Evolutionary conservation across 2,113 vertebrate species (phyloP), one percentile per base, ranked within the genome.

Genomic region (Tetrao urogallus): DNA sequence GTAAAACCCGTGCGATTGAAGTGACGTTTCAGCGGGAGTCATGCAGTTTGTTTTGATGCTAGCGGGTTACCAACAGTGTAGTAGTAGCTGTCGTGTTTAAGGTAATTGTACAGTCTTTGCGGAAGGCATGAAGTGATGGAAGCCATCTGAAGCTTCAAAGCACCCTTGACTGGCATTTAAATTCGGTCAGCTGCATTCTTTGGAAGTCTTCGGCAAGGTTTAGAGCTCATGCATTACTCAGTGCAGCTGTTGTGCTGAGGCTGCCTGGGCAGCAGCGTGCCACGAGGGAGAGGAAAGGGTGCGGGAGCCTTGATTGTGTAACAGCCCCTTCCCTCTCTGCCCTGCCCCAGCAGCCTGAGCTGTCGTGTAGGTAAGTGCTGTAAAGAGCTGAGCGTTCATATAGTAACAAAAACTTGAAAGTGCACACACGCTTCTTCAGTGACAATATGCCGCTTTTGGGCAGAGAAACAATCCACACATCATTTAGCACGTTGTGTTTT

Each of bases 231-330:
- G 54, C 3, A 1, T 19, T 40, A 30, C n/a, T n/a, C n/a, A 2
- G 30, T 17, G 40, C 54, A 40, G 19, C 48, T 40, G 32, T 69
- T 81, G 6, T 7, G 48, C 73, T 34, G 36, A 6, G 42, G 57
- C 82, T 56, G 70, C 38, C 13, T 0, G 1, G 1, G 50, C 18
- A 63, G 73, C 42, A 75, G 45, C 0, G 0, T 7, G 30, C 45
- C 24, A 24, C 20, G 4, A 11, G 34, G 28, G 85, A 32, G 85
- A 32, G 19, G 54, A 36, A 36, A 36, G 36, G 36, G 60, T 40
- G 2, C 3, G 21, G 70, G 34, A 57, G 13, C 64, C 27, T 58
- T 57, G 12, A 66, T 40, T 34, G 52, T 54, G 54, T 10, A 47
- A 48, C 27, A 65, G 43, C 24, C 38, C 79, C 82, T 89, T 86